A percentile compares a stretch with the other conserved stretches of the same genome.
Evolutionary conservation across 1,140 invertebrate genomes (phyloP).

Genomic region (Bombus turneri): DNA sequence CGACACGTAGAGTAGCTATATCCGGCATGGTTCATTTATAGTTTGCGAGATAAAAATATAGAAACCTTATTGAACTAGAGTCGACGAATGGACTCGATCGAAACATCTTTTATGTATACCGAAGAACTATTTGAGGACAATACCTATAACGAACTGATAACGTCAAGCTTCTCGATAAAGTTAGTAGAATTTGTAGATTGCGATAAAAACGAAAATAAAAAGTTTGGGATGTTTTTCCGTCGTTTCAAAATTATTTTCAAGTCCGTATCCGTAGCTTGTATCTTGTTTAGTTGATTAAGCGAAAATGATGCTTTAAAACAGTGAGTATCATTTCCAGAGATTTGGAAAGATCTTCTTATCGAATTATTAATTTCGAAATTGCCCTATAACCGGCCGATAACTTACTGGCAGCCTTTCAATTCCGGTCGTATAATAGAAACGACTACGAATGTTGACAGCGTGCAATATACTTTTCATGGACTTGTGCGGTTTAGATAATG

Average conservation of each 20-base stretch:
- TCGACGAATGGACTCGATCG: neutral
- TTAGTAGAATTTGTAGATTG: neutral
- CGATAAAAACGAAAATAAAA: neutral
- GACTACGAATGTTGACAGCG: neutral
- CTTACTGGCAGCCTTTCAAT: slow-evolving; percentile 44
- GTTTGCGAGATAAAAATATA: neutral
- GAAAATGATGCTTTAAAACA: no score
- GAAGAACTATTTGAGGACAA: neutral
- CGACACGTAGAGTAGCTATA: neutral
- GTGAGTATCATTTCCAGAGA: neutral
- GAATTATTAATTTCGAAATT: slow-evolving; percentile 8
- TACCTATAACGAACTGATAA: neutral
- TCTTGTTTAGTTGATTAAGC: no score
- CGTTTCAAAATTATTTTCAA: no score
- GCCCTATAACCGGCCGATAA: neutral
- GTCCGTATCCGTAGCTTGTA: no score
- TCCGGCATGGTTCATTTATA: slow-evolving; percentile 7
- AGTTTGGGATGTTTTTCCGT: no score
- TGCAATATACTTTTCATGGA: slow-evolving; percentile 40
- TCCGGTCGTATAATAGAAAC: slow-evolving; percentile 13
- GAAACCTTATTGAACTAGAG: neutral
- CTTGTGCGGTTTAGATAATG: slow-evolving; percentile 22
- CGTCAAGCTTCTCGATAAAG: neutral
- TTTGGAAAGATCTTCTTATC: neutral
- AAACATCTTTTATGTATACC: neutral